Conservation (phyloP, 2,888 invertebrate genomes). For the Leptinotarsa juncta region DNA sequence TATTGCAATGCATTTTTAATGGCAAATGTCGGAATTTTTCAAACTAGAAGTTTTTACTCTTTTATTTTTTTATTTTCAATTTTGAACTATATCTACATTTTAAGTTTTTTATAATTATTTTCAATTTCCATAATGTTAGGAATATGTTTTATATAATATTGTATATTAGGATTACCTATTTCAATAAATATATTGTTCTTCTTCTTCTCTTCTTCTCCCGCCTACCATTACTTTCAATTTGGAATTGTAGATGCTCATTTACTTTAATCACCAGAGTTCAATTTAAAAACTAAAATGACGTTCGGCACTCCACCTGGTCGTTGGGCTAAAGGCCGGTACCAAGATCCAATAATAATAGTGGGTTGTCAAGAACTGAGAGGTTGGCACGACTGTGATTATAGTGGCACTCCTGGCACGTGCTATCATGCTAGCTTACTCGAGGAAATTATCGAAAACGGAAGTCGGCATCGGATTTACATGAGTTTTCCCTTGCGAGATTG, state of each 20-base stretch:
- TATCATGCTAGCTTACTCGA: slow-evolving; percentile 44
- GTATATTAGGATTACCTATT: too few relatives aligned
- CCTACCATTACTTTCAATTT: background rate
- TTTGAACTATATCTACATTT: too few relatives aligned
- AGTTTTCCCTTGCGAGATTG: slow-evolving; percentile 44
- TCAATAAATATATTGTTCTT: too few relatives aligned
- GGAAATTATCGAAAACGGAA: slow-evolving; percentile 48
- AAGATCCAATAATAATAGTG: slow-evolving; percentile 40
- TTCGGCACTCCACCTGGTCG: slow-evolving; percentile 12
- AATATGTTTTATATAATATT: too few relatives aligned
- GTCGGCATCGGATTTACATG: slow-evolving; percentile 47
- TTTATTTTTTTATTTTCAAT: too few relatives aligned
- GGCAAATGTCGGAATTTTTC: too few relatives aligned
- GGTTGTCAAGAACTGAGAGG: slow-evolving; percentile 46
- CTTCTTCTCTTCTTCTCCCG: background rate
- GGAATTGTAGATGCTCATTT: slow-evolving; percentile 9
- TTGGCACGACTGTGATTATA: slow-evolving; percentile 51
- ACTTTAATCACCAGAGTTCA: slow-evolving; percentile 12
- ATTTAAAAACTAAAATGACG: slow-evolving; percentile 16
- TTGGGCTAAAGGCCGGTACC: slow-evolving; percentile 6
- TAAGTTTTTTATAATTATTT: too few relatives aligned
- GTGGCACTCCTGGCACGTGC: slow-evolving; percentile 49
- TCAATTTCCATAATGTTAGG: too few relatives aligned
- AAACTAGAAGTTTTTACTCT: too few relatives aligned
- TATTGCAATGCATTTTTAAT: too few relatives aligned